Conservation (phyloP, 2,888 invertebrate species). For the Polydrusus pterygomalis region DNA sequence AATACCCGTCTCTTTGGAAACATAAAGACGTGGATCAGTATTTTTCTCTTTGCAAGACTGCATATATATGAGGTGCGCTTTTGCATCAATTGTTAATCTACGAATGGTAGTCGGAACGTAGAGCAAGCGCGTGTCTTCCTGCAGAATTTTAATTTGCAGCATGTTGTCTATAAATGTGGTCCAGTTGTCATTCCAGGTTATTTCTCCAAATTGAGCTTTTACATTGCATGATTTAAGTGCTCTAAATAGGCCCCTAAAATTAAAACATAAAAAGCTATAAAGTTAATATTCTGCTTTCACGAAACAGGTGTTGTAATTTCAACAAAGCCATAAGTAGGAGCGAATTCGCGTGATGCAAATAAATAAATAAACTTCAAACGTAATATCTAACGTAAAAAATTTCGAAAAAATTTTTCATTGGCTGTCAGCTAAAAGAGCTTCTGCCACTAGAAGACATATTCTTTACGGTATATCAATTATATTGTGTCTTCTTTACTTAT, state of each 20-base stretch:
- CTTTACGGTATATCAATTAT: too few species aligned
- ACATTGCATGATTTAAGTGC: slow-evolving; percentile 59
- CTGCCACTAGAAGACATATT: too few species aligned
- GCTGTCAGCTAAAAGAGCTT: too few species aligned
- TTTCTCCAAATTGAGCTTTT: slow-evolving; percentile 51
- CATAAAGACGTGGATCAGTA: slow-evolving; percentile 65
- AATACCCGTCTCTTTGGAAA: slow-evolving; percentile 69
- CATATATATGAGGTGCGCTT: slow-evolving; percentile 60
- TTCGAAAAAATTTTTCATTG: too few species aligned
- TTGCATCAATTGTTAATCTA: slow-evolving; percentile 71
- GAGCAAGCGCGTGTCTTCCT: slow-evolving; percentile 73
- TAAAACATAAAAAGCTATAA: neutral
- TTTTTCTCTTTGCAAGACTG: slow-evolving; percentile 32
- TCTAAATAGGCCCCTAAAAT: slow-evolving; percentile 59
- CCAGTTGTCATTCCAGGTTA: slow-evolving; percentile 78
- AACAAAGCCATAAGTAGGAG: too few species aligned
- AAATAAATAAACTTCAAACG: too few species aligned
- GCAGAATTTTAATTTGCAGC: slow-evolving; percentile 83
- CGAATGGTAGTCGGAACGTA: slow-evolving; percentile 52
- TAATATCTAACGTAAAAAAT: too few species aligned
- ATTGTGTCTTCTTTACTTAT: too few species aligned
- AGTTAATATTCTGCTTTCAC: neutral
- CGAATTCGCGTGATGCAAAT: too few species aligned
- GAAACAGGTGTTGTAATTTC: neutral
- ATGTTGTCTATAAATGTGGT: slow-evolving; percentile 91